Conservation (phyloP, 2,797 vertebrate genomes). For the Scyliorhinus canicula region DNA sequence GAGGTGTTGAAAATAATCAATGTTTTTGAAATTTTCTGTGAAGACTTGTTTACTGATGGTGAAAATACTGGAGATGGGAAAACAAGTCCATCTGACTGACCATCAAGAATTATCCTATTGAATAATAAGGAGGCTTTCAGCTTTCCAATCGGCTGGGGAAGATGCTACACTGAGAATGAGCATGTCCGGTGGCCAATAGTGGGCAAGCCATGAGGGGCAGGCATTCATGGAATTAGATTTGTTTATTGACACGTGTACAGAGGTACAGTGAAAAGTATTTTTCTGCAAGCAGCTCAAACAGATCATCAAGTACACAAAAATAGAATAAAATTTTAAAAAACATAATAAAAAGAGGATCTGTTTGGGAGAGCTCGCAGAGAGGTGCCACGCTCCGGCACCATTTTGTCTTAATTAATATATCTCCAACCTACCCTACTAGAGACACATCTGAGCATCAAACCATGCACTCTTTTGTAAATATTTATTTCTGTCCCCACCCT, state of each 20-base stretch:
- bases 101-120: not conserved
- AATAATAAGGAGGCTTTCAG: not conserved
- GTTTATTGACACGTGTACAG: too few relatives aligned
- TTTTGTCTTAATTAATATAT: too few relatives aligned
- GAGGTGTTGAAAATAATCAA: not conserved
- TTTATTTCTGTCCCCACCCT: not conserved
- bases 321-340: too few relatives aligned
- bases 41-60: not conserved
- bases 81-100: not conserved
- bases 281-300: too few relatives aligned
- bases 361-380: too few relatives aligned
- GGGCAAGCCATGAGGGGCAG: not conserved
- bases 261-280: too few relatives aligned
- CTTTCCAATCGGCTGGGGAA: not conserved
- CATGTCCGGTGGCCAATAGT: not conserved
- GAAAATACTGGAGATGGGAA: not conserved
- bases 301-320: too few relatives aligned
- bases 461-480: not conserved
- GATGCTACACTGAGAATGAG: not conserved
- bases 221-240: not conserved
- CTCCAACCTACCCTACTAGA: not conserved
- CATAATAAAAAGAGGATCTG: too few relatives aligned
- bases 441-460: not conserved
- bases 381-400: too few relatives aligned
- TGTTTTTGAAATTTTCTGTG: not conserved